Conservation (phyloP, 2,888 invertebrate genomes). For the Tetragonisca angustula region DNA sequence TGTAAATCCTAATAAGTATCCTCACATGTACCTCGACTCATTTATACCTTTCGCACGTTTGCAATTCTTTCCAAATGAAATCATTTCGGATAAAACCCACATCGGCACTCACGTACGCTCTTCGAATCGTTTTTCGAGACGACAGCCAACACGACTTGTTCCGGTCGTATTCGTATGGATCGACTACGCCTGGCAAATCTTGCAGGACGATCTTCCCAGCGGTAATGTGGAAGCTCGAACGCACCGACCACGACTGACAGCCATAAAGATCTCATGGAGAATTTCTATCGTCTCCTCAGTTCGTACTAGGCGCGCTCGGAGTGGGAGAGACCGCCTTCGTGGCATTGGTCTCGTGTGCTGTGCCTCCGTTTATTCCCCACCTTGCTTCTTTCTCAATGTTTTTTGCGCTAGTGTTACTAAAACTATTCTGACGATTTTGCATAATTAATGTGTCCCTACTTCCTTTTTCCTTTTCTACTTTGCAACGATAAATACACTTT, state of each 20-base stretch:
- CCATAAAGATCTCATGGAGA: slow-evolving; percentile 77
- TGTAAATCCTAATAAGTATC: slow-evolving; percentile 5
- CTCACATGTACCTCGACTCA: slow-evolving; percentile 30
- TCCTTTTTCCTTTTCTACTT: background rate
- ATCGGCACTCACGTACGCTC: slow-evolving; percentile 61
- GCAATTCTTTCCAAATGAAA: slow-evolving; percentile 33
- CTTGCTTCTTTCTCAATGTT: slow-evolving; percentile 38
- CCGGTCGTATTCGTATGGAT: background rate
- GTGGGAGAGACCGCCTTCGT: slow-evolving; percentile 67
- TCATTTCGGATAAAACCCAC: slow-evolving; percentile 36
- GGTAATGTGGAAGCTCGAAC: slow-evolving; percentile 70
- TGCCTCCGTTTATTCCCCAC: slow-evolving; percentile 62
- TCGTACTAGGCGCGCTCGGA: slow-evolving; percentile 51
- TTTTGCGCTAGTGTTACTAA: slow-evolving; percentile 52
- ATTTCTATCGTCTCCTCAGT: slow-evolving; percentile 69
- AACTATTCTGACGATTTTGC: slow-evolving; percentile 19
- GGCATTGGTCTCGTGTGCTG: slow-evolving; percentile 72
- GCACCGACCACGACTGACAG: slow-evolving; percentile 78
- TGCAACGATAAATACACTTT: background rate
- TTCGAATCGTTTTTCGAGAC: slow-evolving; percentile 17
- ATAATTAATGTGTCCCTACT: no score
- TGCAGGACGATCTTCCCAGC: slow-evolving; percentile 4
- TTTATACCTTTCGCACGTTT: slow-evolving; percentile 32
- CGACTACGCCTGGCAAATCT: slow-evolving; percentile 1
- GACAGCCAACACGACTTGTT: slow-evolving; percentile 26